Percentiles rank a stretch among this genome's conserved stretches.
Evolutionary conservation across 2,797 vertebrate species (phyloP).

Genomic region (Dermochelys coriacea): DNA sequence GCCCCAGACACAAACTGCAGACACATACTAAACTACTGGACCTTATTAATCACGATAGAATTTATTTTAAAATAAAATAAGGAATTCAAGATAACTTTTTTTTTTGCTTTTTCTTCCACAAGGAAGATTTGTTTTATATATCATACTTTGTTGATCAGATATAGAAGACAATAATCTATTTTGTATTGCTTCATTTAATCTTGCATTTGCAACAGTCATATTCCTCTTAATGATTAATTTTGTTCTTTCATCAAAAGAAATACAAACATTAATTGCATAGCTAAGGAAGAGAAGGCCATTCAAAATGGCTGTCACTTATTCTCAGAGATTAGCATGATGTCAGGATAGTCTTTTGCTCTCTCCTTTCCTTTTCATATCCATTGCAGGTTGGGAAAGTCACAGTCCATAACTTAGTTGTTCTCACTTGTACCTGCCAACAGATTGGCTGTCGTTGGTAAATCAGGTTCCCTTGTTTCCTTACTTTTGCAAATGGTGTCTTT

Average conservation of each 20-base stretch:
- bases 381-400: accelerated
- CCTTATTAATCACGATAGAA: neutral
- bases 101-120: too few species aligned
- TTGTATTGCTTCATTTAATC: neutral
- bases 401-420: neutral
- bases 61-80: neutral
- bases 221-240: neutral
- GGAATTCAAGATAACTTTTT: neutral
- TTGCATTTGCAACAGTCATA: neutral
- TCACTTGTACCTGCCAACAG: neutral
- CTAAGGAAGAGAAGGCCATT: neutral
- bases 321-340: neutral
- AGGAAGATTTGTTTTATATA: neutral
- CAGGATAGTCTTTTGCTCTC: neutral
- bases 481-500: neutral
- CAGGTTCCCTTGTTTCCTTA: neutral
- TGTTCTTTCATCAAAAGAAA: neutral
- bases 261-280: neutral
- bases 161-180: neutral
- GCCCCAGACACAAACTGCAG: neutral
- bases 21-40: neutral
- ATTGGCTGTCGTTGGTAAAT: neutral
- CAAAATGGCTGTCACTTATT: neutral
- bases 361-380: neutral
- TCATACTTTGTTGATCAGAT: neutral